A percentile compares a stretch with the other conserved stretches of the same genome.
phyloP scores from a whole-genome alignment of 2,797 vertebrate species.

The Heteromormyrus szaboi region DNA sequence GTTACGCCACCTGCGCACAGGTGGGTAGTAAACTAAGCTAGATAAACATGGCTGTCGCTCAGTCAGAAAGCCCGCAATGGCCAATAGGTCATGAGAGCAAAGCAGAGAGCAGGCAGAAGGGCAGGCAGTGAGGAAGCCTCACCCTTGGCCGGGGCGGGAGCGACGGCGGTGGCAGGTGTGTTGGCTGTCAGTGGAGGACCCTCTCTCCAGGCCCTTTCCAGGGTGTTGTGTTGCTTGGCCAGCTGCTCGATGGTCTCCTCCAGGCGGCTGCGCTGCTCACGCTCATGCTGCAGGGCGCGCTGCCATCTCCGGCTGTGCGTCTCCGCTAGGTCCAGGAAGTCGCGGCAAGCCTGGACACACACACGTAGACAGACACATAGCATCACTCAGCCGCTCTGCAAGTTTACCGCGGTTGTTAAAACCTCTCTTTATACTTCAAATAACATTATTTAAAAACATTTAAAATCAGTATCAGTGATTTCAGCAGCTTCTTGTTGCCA shows the following conservation, averaged over 20 bases:
- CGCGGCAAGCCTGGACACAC: constrained; percentile 79
- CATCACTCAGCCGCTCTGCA: not conserved
- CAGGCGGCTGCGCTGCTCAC: constrained; percentile 85
- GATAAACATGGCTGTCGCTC: not conserved
- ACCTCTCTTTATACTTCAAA: not conserved
- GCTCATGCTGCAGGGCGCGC: constrained; percentile 91
- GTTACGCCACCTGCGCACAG: not conserved
- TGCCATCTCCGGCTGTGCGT: constrained; percentile 92
- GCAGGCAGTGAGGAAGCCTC: constrained; percentile 32
- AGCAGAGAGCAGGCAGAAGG: not conserved
- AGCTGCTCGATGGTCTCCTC: constrained; percentile 97
- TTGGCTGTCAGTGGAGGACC: constrained; percentile 65
- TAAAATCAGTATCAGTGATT: not conserved
- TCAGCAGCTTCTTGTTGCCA: not conserved
- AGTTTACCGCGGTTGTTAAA: not conserved
- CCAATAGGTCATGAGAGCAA: not conserved
- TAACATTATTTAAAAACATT: not conserved
- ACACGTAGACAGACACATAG: not conserved
- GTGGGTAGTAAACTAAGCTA: constrained; percentile 1
- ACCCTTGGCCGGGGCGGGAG: constrained; percentile 69
- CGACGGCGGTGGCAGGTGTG: constrained; percentile 51
- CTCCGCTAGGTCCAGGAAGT: constrained; percentile 92
- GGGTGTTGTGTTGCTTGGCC: constrained; percentile 96
- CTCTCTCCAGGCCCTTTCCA: constrained; percentile 89
- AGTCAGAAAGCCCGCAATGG: not conserved